phyloP scores from a whole-genome alignment of 2,797 vertebrate genomes.

The Prunella strophiata region DNA sequence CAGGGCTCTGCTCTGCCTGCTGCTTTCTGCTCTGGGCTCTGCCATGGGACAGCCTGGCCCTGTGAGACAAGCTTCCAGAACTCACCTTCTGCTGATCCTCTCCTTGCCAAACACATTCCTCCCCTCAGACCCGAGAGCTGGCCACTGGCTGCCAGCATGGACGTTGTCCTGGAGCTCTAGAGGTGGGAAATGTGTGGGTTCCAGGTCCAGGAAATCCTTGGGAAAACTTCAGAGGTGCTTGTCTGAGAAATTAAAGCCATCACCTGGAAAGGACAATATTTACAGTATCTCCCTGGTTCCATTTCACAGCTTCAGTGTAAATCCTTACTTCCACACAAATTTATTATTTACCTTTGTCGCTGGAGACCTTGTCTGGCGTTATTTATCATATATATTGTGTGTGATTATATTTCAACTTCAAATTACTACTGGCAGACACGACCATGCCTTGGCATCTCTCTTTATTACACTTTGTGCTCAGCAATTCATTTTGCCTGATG shows the following conservation, averaged over 20 bases:
- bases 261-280: not conserved
- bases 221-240: not conserved
- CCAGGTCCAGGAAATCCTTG: not conserved
- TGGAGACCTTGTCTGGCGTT: slow-evolving; percentile 5
- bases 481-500: slow-evolving; percentile 41
- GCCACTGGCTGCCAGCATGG: not conserved
- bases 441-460: slow-evolving; percentile 29
- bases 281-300: not conserved
- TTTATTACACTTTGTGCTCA: slow-evolving; percentile 41
- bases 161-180: not conserved
- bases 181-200: not conserved
- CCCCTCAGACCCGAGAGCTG: not conserved
- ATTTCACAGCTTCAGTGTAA: not conserved
- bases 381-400: slow-evolving; percentile 26
- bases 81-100: not conserved
- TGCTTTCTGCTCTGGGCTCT: not conserved
- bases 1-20: too few species aligned
- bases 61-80: too few species aligned
- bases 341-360: slow-evolving; percentile 23
- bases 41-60: too few species aligned
- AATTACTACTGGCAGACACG: slow-evolving; percentile 41
- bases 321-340: not conserved
- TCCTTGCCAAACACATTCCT: fast-evolving
- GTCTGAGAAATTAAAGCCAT: not conserved
- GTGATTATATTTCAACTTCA: slow-evolving; percentile 57